Evolutionary conservation across 2,113 vertebrate species (phyloP), one percentile per base, ranked within the genome.

Genomic region (Diadophis punctatus): DNA sequence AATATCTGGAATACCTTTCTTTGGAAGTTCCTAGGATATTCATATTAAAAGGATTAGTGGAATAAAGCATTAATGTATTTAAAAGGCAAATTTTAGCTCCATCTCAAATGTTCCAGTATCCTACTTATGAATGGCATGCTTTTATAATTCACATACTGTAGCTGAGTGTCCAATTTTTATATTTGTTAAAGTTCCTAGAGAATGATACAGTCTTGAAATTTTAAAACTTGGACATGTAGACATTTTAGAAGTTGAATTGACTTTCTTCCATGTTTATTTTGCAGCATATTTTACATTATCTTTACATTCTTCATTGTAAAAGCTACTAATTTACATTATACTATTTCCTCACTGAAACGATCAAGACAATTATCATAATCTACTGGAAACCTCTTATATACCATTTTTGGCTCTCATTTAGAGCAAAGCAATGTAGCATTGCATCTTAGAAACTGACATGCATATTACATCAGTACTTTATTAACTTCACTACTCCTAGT

Each of bases 1-100:
- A 96, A 8, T 8, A 27, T 55, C 92, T 95, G 93, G 93, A 94
- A 2, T 93, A 84, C 55, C 34, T 90, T 86, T 96, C 96, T 95
- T 93, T 9, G 95, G 92, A 9, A 85, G 93, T 94, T 96, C 92
- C 90, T 93, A 86, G 90, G 16, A 39, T 80, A 20, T 39, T 80
- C 68, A 51, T 74, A 51, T 74, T 96, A 94, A 95, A 92, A 93
- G 94, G 94, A 68, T 93, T 95, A 39, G 16, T 80, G 48, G 51
- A 95, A 95, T 93, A 93, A 96, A 96, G 51, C n/a, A 52, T 48
- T 52, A 51, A 52, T 14, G 30, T 51, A 16, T 80, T 80, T 80
- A 80, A 80, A 39, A 80, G 68, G 34, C 18, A n/a, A 58, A 48
- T 3, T 63, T 63, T 22, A 87, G 30, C 3, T 20, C 30, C 46